Conservation (phyloP, 1,140 invertebrate species). For the Cyrtorhinus lividipennis region DNA sequence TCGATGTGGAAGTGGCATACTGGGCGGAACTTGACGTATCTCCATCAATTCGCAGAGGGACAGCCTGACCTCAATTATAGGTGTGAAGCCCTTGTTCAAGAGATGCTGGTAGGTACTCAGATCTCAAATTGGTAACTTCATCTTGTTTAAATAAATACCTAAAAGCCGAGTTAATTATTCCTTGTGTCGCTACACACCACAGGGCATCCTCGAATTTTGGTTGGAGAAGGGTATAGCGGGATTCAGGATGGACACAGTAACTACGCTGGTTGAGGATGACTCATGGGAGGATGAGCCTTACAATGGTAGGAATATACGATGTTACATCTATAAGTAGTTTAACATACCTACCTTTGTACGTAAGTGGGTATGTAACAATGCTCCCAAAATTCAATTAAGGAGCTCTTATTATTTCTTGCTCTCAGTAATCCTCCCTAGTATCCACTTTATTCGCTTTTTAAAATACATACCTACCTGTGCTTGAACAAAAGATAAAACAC, state of each 20-base stretch:
- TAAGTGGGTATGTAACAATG: neutral
- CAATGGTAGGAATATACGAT: neutral
- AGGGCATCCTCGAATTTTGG: conserved; percentile 43
- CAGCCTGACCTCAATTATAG: conserved; percentile 58
- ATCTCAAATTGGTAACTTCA: neutral
- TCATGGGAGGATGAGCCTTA: conserved; percentile 30
- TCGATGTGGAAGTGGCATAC: conserved; percentile 55
- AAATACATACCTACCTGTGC: neutral
- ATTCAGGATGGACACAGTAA: conserved; percentile 47
- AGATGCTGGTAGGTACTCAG: conserved; percentile 26
- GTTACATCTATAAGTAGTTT: neutral
- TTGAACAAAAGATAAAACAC: neutral
- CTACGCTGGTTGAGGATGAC: conserved; percentile 33
- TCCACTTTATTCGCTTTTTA: neutral
- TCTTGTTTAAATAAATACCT: neutral
- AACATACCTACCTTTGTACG: neutral
- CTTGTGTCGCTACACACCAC: too few relatives aligned
- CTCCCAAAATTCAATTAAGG: neutral
- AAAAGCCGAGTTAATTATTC: neutral
- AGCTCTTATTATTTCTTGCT: neutral
- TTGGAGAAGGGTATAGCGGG: conserved; percentile 50
- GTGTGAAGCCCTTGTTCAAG: neutral
- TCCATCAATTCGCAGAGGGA: conserved; percentile 50
- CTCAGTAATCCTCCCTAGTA: neutral
- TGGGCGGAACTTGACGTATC: conserved; percentile 49